phyloP scores from a whole-genome alignment of 2,888 invertebrate species.

The Eupithecia dodoneata region DNA sequence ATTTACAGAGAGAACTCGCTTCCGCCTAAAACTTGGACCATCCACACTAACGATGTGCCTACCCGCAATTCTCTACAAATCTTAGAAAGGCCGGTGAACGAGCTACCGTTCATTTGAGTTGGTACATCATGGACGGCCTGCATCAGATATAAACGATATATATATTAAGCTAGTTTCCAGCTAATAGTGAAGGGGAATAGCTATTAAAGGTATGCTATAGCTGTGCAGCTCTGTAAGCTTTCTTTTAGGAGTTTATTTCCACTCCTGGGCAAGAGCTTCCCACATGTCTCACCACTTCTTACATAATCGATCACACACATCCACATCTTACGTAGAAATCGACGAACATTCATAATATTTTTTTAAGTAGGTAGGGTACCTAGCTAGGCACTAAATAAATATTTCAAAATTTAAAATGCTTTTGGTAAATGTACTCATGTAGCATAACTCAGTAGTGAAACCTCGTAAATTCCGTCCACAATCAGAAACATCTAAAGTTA shows the following conservation, averaged over 20 bases:
- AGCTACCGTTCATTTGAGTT: constrained; percentile 21
- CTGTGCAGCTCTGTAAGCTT: neutral
- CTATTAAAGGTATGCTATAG: neutral
- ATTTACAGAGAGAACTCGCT: neutral
- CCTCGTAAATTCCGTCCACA: constrained; percentile 8
- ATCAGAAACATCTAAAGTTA: constrained; percentile 2
- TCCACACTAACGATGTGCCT: constrained; percentile 16
- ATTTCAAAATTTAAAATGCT: too few species aligned
- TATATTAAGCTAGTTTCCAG: neutral
- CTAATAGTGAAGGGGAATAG: too few species aligned
- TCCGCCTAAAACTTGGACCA: constrained; percentile 17
- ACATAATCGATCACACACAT: too few species aligned
- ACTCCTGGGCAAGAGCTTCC: neutral
- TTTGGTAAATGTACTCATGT: neutral
- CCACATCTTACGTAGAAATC: too few species aligned
- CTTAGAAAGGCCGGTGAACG: constrained; percentile 28
- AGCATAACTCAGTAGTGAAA: neutral
- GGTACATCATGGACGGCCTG: neutral
- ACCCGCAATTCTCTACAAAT: constrained; percentile 38
- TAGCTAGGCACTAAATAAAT: too few species aligned
- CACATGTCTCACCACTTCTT: neutral
- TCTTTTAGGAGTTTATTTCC: too few species aligned
- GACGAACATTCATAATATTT: too few species aligned
- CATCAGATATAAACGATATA: neutral
- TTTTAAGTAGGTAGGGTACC: too few species aligned